Evolutionary conservation across 1,140 invertebrate species (phyloP).

Genomic region (Neelides sp.): DNA sequence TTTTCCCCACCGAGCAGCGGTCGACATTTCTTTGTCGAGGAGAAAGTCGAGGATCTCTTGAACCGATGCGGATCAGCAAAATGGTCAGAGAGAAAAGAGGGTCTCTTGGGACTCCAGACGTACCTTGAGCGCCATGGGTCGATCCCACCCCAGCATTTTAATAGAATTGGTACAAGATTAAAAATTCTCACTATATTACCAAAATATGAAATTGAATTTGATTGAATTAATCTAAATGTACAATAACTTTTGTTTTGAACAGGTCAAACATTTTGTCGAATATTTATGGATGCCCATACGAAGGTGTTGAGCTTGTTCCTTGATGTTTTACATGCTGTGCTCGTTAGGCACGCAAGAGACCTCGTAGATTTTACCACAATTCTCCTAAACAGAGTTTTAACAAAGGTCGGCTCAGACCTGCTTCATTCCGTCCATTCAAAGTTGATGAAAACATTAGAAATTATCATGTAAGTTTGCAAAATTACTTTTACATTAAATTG

Average conservation of each 20-base stretch:
- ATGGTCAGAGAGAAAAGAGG: conserved; percentile 31
- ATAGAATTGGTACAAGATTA: conserved; percentile 23
- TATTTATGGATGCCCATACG: conserved; percentile 32
- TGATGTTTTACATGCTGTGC: conserved; percentile 29
- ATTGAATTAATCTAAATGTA: background rate
- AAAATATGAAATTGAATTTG: background rate
- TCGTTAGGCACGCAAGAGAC: conserved; percentile 29
- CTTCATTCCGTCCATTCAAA: conserved; percentile 30
- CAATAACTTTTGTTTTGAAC: conserved; percentile 3
- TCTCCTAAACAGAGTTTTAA: conserved; percentile 28
- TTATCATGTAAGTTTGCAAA: conserved; percentile 26
- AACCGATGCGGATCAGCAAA: conserved; percentile 31
- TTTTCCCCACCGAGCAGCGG: conserved; percentile 25
- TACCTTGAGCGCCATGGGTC: conserved; percentile 28
- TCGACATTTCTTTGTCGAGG: conserved; percentile 27
- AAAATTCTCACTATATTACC: background rate
- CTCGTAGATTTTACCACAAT: conserved; percentile 30
- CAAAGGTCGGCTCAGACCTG: conserved; percentile 29
- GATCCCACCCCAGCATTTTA: conserved; percentile 27
- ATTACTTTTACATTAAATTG: background rate
- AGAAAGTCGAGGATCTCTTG: conserved; percentile 29
- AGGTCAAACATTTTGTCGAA: conserved; percentile 32
- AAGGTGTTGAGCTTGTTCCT: conserved; percentile 30
- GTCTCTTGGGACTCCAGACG: conserved; percentile 22
- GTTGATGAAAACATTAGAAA: conserved; percentile 30